A percentile compares a stretch with the other conserved stretches of the same genome.
Evolutionary conservation across 2,888 invertebrate genomes (phyloP).

Genomic region (Ochlodes sylvanus): DNA sequence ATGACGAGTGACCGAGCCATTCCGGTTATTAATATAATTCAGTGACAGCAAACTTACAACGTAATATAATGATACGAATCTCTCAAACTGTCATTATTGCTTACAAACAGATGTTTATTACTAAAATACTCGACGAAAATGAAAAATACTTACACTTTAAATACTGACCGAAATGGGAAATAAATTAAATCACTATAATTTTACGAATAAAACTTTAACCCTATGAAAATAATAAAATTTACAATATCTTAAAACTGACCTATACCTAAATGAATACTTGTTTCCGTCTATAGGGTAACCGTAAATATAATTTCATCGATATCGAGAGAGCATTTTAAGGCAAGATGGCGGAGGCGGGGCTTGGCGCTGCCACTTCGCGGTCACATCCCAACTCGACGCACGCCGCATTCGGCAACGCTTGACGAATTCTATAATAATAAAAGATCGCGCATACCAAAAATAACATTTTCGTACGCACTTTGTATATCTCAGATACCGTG

Average conservation of each 20-base stretch:
- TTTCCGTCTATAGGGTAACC: slow-evolving; percentile 82
- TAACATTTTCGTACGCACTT: slow-evolving; percentile 27
- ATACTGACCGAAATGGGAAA: slow-evolving; percentile 85
- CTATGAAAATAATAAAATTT: slow-evolving; percentile 75
- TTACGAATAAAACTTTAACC: slow-evolving; percentile 62
- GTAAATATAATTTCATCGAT: slow-evolving; percentile 79
- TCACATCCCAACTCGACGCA: slow-evolving; percentile 11
- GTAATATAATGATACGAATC: slow-evolving; percentile 8
- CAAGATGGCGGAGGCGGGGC: slow-evolving; percentile 62
- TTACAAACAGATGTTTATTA: slow-evolving; percentile 62
- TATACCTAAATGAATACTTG: slow-evolving; percentile 81
- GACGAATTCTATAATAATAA: slow-evolving; percentile 21
- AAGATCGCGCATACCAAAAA: slow-evolving; percentile 20
- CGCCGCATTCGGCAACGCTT: slow-evolving; percentile 14
- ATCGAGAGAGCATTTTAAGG: slow-evolving; percentile 83
- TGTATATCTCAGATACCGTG: slow-evolving; percentile 19
- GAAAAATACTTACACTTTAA: slow-evolving; percentile 81
- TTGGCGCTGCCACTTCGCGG: slow-evolving; percentile 9
- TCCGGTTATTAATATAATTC: slow-evolving; percentile 34
- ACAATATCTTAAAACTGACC: slow-evolving; percentile 68
- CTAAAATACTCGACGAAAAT: slow-evolving; percentile 67
- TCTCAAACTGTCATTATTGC: slow-evolving; percentile 63
- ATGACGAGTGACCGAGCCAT: slow-evolving; percentile 17
- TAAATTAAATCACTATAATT: slow-evolving; percentile 79
- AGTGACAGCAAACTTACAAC: slow-evolving; percentile 30